Conservation (phyloP, 2,888 invertebrate species). For the Rhorus exstirpatorius region DNA sequence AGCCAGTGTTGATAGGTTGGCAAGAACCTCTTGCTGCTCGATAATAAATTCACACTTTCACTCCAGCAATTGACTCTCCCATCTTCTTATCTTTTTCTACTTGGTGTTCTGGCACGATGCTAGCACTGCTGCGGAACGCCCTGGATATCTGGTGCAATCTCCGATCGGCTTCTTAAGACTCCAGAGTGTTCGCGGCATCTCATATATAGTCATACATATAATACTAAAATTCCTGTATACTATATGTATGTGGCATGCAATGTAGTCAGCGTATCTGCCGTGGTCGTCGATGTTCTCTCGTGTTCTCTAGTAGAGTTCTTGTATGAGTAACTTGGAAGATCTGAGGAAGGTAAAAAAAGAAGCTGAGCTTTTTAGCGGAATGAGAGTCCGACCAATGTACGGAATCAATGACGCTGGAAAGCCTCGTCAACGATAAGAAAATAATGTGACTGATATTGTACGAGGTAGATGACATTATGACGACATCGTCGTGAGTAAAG, state of each 20-base stretch:
- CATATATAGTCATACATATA: conserved; percentile 11
- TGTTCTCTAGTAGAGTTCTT: conserved; percentile 1
- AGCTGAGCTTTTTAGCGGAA: conserved; percentile 14
- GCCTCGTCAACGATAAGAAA: conserved; percentile 22
- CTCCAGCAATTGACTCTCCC: conserved; percentile 76
- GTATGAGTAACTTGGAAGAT: conserved; percentile 17
- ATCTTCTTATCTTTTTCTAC: conserved; percentile 50
- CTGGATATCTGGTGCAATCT: conserved; percentile 74
- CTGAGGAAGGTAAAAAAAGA: conserved; percentile 28
- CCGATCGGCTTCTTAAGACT: conserved; percentile 75
- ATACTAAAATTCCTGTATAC: conserved; percentile 11
- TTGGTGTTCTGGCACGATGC: conserved; percentile 33
- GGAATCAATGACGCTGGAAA: conserved; percentile 38
- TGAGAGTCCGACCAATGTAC: conserved; percentile 2
- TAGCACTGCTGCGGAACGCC: conserved; percentile 41
- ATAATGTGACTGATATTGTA: conserved; percentile 22
- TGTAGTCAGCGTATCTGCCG: conserved; percentile 53
- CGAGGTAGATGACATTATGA: conserved; percentile 40
- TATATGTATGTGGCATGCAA: conserved; percentile 11
- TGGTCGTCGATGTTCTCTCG: conserved; percentile 48
- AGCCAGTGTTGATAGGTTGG: conserved; percentile 60
- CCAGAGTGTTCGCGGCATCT: conserved; percentile 16
- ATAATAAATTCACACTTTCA: conserved; percentile 80
- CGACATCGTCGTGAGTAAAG: conserved; percentile 45
- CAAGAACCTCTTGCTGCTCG: conserved; percentile 49